Evolutionary conservation across 2,797 vertebrate species (phyloP).

Genomic region (Gobio occitaniae): DNA sequence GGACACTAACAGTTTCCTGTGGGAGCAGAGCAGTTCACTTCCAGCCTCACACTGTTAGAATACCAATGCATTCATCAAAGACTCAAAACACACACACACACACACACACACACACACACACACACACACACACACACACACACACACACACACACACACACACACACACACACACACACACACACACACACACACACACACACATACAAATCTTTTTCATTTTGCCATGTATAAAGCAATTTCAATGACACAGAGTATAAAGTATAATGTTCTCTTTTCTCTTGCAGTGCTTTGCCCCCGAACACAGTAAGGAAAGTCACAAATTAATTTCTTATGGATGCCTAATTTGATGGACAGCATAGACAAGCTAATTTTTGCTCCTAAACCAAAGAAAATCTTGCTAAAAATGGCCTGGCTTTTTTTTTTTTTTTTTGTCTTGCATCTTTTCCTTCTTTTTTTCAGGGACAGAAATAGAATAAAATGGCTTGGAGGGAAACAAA

Average conservation of each 20-base stretch:
- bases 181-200: conserved; percentile 41
- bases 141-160: too few species aligned
- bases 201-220: conserved; percentile 28
- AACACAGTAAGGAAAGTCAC: conserved; percentile 27
- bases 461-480: conserved; percentile 72
- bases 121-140: too few species aligned
- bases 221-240: conserved; percentile 46
- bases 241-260: conserved; percentile 14
- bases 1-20: conserved; percentile 58
- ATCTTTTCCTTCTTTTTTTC: conserved; percentile 65
- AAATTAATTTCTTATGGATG: conserved; percentile 49
- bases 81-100: conserved; percentile 33
- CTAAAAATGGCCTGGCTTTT: conserved; percentile 72
- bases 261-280: conserved; percentile 17
- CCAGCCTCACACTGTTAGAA: conserved; percentile 62
- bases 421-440: conserved; percentile 52
- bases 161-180: conserved; percentile 7
- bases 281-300: neutral
- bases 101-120: conserved; percentile 18
- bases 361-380: conserved; percentile 57
- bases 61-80: conserved; percentile 65
- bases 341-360: conserved; percentile 64
- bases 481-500: conserved; percentile 73
- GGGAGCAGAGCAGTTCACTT: conserved; percentile 59
- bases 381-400: conserved; percentile 56